Conservation (phyloP, 2,797 vertebrate genomes). For the Peromyscus nudipes region DNA sequence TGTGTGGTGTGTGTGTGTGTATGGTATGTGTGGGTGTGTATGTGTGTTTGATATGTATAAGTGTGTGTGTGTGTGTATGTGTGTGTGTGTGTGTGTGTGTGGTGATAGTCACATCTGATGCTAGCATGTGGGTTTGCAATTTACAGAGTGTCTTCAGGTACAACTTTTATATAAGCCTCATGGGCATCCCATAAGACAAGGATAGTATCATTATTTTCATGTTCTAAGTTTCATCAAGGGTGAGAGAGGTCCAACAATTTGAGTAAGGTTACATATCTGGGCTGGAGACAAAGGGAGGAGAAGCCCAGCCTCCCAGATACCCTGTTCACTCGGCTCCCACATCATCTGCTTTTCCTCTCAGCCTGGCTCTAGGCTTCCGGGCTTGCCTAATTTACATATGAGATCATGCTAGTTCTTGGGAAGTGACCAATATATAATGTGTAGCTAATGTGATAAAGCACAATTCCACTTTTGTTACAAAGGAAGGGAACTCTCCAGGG, state of each 20-base stretch:
- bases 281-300: neutral
- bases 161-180: neutral
- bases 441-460: conserved; percentile 73
- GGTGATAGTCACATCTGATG: neutral
- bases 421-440: conserved; percentile 68
- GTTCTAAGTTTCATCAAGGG: neutral
- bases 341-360: conserved; percentile 16
- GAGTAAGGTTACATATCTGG: neutral
- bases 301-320: neutral
- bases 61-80: neutral
- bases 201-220: neutral
- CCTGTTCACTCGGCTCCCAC: neutral
- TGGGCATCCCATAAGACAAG: neutral
- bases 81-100: neutral
- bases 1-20: neutral
- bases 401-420: conserved; percentile 67
- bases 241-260: neutral
- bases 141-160: neutral
- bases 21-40: neutral
- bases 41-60: neutral
- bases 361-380: neutral
- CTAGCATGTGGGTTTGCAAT: neutral
- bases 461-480: conserved; percentile 68
- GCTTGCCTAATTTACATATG: conserved; percentile 71
- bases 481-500: conserved; percentile 60